These are phyloP conservation scores for Gambusia holbrooki DNA, from an alignment of 2,113 vertebrate genomes.

Conservation along the genomic window DNA sequence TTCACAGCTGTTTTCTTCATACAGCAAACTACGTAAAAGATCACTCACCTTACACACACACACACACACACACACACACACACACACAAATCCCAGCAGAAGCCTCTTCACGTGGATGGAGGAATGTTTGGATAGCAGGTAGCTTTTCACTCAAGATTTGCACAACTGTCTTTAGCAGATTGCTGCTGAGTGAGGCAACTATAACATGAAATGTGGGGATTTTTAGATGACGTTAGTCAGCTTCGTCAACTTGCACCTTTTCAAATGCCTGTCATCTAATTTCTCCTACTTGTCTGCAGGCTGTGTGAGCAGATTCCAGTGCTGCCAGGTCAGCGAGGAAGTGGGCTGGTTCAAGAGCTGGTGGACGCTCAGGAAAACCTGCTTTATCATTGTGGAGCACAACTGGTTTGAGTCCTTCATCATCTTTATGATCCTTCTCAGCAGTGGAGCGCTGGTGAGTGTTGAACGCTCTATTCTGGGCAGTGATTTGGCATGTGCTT, in stretches of 20 bases:
- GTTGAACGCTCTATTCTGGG: background rate
- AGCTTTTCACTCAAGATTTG: no score
- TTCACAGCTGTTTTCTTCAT: no score
- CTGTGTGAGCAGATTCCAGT: conserved; percentile 92
- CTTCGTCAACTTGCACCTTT: background rate
- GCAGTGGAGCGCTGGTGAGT: conserved; percentile 96
- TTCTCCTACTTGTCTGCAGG: conserved; percentile 72
- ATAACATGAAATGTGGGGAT: no score
- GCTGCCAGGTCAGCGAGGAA: conserved; percentile 91
- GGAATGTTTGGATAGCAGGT: no score
- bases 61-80: no score
- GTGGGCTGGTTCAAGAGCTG: conserved; percentile 88
- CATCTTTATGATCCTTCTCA: conserved; percentile 99
- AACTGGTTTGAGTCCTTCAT: conserved; percentile 99
- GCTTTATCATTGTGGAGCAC: conserved; percentile 97
- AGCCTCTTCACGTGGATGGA: no score
- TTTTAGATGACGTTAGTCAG: no score
- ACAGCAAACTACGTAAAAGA: no score
- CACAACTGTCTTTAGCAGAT: no score
- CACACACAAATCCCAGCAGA: no score
- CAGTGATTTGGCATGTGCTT: background rate
- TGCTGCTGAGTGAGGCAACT: no score
- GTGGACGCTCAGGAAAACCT: conserved; percentile 97
- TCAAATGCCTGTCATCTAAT: background rate
- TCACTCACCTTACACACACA: no score